A percentile compares a stretch with the other conserved stretches of the same genome.
Conservation (phyloP, 2,113 vertebrate species). For the Rynchops niger region DNA sequence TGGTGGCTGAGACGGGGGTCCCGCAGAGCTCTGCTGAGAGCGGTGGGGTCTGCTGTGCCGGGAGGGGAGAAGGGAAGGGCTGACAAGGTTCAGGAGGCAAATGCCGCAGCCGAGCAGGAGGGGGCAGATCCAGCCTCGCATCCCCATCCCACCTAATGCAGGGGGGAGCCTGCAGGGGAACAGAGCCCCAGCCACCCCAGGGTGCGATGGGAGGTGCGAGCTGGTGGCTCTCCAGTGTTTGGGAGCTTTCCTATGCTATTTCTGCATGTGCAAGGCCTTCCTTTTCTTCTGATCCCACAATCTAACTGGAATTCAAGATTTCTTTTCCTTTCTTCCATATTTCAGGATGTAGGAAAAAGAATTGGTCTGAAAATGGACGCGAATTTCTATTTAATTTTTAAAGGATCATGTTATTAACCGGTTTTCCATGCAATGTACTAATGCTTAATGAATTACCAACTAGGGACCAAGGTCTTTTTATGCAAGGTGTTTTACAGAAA, state of each 20-base stretch:
- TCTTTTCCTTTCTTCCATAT: not conserved
- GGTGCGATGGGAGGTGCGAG: rapidly evolving
- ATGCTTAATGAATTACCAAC: not conserved
- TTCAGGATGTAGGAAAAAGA: not conserved
- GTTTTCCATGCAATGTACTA: not conserved
- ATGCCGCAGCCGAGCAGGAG: not conserved
- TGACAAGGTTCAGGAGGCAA: not conserved
- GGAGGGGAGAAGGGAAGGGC: not conserved
- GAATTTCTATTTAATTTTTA: not conserved
- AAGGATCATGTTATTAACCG: not conserved
- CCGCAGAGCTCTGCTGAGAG: rapidly evolving
- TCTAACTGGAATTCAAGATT: not conserved
- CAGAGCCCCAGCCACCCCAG: too few species aligned
- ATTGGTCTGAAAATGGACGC: not conserved
- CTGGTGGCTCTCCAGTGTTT: not conserved
- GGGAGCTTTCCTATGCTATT: not conserved
- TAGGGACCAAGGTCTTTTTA: not conserved
- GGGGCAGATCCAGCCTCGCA: rapidly evolving
- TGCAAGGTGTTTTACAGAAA: not conserved
- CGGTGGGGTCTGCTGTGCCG: rapidly evolving
- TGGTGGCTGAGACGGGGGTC: not conserved
- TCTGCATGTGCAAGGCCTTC: not conserved
- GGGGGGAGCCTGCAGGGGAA: rapidly evolving
- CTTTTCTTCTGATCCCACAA: not conserved
- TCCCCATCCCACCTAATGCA: not conserved